Evolutionary conservation across 2,797 vertebrate genomes (phyloP).

Genomic region (Miichthys miiuy): DNA sequence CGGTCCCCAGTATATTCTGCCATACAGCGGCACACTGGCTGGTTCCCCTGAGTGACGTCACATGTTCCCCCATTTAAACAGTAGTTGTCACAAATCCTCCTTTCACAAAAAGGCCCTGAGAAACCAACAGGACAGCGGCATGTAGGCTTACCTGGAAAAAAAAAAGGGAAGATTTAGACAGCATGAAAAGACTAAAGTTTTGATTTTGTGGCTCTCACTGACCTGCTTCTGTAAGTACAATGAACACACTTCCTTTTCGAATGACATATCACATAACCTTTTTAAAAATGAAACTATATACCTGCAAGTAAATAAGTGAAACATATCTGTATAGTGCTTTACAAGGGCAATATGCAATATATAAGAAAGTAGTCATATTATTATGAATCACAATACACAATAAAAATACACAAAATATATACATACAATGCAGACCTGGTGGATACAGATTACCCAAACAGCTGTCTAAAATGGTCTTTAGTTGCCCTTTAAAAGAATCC

Average conservation of each 20-base stretch:
- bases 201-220: background rate
- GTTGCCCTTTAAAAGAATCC: background rate
- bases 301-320: background rate
- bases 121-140: slow-evolving; percentile 93
- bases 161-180: slow-evolving; percentile 3
- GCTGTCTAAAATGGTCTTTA: background rate
- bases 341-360: too few relatives aligned
- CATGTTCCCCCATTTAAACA: slow-evolving; percentile 96
- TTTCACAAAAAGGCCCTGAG: slow-evolving; percentile 93
- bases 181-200: background rate
- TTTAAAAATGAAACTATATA: background rate
- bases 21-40: slow-evolving; percentile 92
- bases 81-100: slow-evolving; percentile 91
- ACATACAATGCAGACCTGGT: background rate
- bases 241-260: background rate
- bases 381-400: too few relatives aligned
- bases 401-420: background rate
- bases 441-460: background rate
- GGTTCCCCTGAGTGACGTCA: slow-evolving; percentile 92
- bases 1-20: slow-evolving; percentile 95
- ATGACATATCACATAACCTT: background rate
- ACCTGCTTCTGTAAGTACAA: background rate
- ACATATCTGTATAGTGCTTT: too few relatives aligned
- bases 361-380: too few relatives aligned
- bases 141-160: slow-evolving; percentile 89